A percentile compares a stretch with the other conserved stretches of the same genome.
Evolutionary conservation across 2,888 invertebrate species (phyloP).

Genomic region (Cylloceria caligata): DNA sequence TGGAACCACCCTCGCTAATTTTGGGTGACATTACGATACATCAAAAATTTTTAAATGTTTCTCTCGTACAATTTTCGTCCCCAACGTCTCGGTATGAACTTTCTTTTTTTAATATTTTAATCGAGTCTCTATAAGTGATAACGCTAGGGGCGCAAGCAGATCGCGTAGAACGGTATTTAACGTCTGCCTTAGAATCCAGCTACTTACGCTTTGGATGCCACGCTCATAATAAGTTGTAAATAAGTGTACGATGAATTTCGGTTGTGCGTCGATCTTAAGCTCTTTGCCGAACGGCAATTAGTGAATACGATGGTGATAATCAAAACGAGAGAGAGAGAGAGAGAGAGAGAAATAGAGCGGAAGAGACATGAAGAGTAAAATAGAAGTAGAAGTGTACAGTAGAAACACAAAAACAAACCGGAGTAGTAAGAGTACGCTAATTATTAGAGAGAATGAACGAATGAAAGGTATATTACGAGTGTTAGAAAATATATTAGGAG

Average conservation of each 20-base stretch:
- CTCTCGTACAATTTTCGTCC: slow-evolving; percentile 29
- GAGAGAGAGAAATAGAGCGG: slow-evolving; percentile 47
- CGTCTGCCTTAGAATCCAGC: slow-evolving; percentile 58
- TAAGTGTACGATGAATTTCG: slow-evolving; percentile 59
- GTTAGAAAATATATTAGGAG: slow-evolving; percentile 50
- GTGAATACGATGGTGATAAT: slow-evolving; percentile 65
- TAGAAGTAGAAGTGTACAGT: slow-evolving; percentile 59
- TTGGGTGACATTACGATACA: slow-evolving; percentile 24
- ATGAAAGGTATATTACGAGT: slow-evolving; percentile 44
- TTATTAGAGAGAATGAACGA: slow-evolving; percentile 57
- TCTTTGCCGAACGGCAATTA: slow-evolving; percentile 50
- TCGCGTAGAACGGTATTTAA: slow-evolving; percentile 45
- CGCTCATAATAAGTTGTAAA: slow-evolving; percentile 62
- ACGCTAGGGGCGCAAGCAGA: slow-evolving; percentile 25
- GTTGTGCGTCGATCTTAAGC: slow-evolving; percentile 61
- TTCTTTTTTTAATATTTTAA: slow-evolving; percentile 22
- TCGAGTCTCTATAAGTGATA: slow-evolving; percentile 13
- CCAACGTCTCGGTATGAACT: slow-evolving; percentile 12
- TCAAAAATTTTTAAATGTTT: slow-evolving; percentile 21
- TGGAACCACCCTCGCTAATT: slow-evolving; percentile 40
- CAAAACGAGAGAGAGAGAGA: slow-evolving; percentile 58
- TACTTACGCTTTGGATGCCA: slow-evolving; percentile 54
- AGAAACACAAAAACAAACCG: slow-evolving; percentile 37
- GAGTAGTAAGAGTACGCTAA: slow-evolving; percentile 37
- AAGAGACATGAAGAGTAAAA: slow-evolving; percentile 25